Conservation (phyloP, 2,113 vertebrate genomes). For the Rhea pennata region DNA sequence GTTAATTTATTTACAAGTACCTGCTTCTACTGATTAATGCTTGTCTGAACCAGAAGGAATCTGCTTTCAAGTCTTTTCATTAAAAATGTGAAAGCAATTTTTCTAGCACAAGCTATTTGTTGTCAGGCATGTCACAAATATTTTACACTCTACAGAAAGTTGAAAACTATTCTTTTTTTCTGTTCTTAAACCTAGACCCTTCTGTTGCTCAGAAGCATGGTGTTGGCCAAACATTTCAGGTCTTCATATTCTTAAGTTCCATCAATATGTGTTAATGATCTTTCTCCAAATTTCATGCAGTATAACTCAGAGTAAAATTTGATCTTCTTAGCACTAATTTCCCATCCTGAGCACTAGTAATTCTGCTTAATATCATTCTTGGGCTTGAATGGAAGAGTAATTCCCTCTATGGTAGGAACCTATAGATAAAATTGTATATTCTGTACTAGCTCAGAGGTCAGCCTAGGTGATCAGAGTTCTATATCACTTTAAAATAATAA, state of each 20-base stretch:
- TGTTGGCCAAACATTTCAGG: neutral
- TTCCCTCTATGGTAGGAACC: neutral
- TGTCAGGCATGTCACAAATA: conserved; percentile 17
- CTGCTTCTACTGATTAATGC: conserved; percentile 72
- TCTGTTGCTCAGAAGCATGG: neutral
- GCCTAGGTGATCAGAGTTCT: neutral
- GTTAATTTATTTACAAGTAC: conserved; percentile 73
- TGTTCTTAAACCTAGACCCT: neutral
- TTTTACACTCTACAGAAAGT: conserved; percentile 20
- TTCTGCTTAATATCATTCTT: neutral
- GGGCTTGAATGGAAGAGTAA: neutral
- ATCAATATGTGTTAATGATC: neutral
- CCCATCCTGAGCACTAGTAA: neutral
- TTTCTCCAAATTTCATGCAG: neutral
- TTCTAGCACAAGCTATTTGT: conserved; percentile 60
- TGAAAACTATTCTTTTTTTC: conserved; percentile 16
- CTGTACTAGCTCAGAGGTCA: neutral
- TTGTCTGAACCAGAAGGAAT: conserved; percentile 41
- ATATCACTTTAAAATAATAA: neutral
- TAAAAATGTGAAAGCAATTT: conserved; percentile 65
- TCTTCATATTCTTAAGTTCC: neutral
- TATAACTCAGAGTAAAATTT: neutral
- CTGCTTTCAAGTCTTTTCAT: conserved; percentile 65
- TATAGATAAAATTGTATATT: neutral
- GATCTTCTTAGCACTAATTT: neutral